Conservation (phyloP, 2,797 vertebrate genomes). For the Prionace glauca region DNA sequence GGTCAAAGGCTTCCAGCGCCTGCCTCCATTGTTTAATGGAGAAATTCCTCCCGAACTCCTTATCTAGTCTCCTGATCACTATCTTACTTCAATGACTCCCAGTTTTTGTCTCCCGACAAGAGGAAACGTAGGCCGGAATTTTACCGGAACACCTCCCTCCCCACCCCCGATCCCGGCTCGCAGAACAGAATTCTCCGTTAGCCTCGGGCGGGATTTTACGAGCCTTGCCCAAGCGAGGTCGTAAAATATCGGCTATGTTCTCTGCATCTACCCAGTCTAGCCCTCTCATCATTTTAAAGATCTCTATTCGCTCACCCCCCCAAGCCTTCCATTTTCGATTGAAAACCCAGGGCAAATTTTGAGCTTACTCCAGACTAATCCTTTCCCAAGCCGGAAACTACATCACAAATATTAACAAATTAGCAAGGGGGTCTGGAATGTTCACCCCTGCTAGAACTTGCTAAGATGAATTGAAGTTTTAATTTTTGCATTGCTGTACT, state of each 20-base stretch:
- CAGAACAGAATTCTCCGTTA: too few relatives aligned
- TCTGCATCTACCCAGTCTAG: background rate
- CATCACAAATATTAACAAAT: background rate
- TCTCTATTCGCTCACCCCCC: background rate
- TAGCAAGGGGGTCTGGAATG: conserved; percentile 8
- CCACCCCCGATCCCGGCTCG: too few relatives aligned
- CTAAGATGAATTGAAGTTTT: background rate
- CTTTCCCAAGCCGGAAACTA: background rate
- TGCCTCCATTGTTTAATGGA: too few relatives aligned
- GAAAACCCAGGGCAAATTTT: background rate
- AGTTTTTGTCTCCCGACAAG: background rate
- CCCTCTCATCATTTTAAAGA: background rate
- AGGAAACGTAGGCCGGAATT: background rate
- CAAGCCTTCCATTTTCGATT: background rate
- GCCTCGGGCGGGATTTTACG: too few relatives aligned
- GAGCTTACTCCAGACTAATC: background rate
- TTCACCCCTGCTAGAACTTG: background rate
- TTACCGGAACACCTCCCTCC: too few relatives aligned
- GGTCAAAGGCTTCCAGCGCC: too few relatives aligned
- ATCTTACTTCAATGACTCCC: background rate
- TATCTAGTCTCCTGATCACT: background rate
- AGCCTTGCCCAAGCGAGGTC: too few relatives aligned
- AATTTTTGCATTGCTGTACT: conserved; percentile 14
- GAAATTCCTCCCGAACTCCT: background rate
- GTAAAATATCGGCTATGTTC: too few relatives aligned